These are phyloP conservation scores for Poeciliopsis retropinna DNA, from an alignment of 2,113 vertebrate species.

Conservation along the genomic window DNA sequence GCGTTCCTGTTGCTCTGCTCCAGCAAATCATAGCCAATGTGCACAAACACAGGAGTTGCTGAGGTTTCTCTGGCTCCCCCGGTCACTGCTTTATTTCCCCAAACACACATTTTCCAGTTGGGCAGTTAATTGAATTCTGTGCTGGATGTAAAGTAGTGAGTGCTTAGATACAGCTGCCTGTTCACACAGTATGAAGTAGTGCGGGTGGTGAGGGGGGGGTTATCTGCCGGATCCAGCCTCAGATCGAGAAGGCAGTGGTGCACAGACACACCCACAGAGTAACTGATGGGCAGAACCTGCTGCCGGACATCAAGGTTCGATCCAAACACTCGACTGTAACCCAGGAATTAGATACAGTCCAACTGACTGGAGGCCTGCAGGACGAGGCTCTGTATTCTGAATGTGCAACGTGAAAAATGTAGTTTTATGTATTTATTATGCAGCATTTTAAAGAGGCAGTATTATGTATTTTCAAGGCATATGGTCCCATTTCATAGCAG, in stretches of 20 bases:
- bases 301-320: conserved; percentile 27
- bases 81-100: conserved; percentile 63
- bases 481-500: too few relatives aligned
- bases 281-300: conserved; percentile 28
- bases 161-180: conserved; percentile 60
- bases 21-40: conserved; percentile 59
- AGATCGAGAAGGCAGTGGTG: conserved; percentile 32
- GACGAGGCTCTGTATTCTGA: conserved; percentile 35
- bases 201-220: not conserved
- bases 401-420: conserved; percentile 27
- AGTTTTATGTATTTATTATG: conserved; percentile 10
- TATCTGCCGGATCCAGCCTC: conserved; percentile 46
- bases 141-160: conserved; percentile 53
- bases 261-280: conserved; percentile 31
- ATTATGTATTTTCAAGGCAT: too few relatives aligned
- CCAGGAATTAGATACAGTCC: not conserved
- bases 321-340: not conserved
- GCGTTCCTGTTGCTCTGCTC: conserved; percentile 26
- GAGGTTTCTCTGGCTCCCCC: conserved; percentile 30
- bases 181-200: conserved; percentile 23
- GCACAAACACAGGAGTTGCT: conserved; percentile 29
- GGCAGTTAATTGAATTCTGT: conserved; percentile 72
- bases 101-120: conserved; percentile 66
- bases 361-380: not conserved
- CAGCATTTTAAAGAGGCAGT: not conserved